Evolutionary conservation across 2,797 vertebrate genomes (phyloP), one percentile per base, ranked within the genome.

Genomic region (Anguilla marmorata): DNA sequence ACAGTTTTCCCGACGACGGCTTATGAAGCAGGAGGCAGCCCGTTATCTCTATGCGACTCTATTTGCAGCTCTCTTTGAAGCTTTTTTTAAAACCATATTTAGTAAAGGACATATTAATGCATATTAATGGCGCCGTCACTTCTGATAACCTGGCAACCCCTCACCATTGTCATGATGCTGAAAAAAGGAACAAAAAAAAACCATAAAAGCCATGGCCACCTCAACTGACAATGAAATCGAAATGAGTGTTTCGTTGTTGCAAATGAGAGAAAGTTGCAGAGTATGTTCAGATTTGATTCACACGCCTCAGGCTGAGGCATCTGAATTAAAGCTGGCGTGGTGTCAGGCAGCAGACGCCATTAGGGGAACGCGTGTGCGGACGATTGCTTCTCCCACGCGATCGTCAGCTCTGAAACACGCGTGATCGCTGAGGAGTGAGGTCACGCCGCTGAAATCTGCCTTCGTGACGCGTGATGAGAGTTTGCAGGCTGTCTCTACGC

Each of bases 11-110:
- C 24, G 89, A 87, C 92, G 91, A 90, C 90, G 90, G 87, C 89
- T 91, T 90, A 85, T 93, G 86, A 95, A 95, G 90, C 95, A 94
- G 94, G 95, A 94, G 94, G 95, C 93, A 95, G 96, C 92, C 91
- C 92, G 94, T 94, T 95, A 94, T 92, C 92, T 93, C 92, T 88
- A 86, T 90, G 91, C 58, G 83, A 90, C 88, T 91, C 93, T 85
- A 94, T 94, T 94, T 93, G 90, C 87, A 91, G 91, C 94, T 93
- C 88, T 90, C 93, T 94, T 94, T 95, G 95, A 95, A 93, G 94
- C 87, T 74, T 91, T 24, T 60, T 79, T 89, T 6, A 50, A 50
- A 86, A 33, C 92, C 92, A 91, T 94, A 92, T 90, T 89, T 89
- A 91, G 89, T 56, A 90, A 82, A 88, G 30, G 90, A 89, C 87